Base-by-base conservation (phyloP, 1,140 invertebrate genomes). In the Listronotus bonariensis region DNA sequence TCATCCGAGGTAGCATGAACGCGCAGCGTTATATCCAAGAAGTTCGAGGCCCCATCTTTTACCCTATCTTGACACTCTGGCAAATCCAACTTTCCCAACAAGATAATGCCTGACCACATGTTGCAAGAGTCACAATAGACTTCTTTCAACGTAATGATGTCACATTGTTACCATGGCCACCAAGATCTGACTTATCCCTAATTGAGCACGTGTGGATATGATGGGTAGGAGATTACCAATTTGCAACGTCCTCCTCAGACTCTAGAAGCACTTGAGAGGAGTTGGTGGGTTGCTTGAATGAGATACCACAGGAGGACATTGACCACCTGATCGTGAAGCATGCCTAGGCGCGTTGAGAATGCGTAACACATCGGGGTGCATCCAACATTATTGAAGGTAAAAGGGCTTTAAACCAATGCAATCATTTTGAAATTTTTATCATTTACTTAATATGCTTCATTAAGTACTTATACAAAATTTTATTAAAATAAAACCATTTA, bases 121-220 rank as follows among this genome's bases (percentile, higher is more conserved):
- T 64, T 36, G 61, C 51, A 17, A 64, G 61, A 46, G 40, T 14
- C 11, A 41, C 40, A 11, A 11, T 41, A 6, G 14, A 11, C 40
- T 6, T 41, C n/a, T 41, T 41, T 41, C 11, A 41, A 41, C 11
- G 7, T 11, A 41, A 41, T 41, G 11, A 41, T 12, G 14, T 41
- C 40, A 67, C 64, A 53, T 15, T 54, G 12, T 41, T 65, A n/a
- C 54, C 63, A 48, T 65, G 63, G 42, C 54, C 41, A 49, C 20
- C 63, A 17, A 49, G 36, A 51, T 67, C 51, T 42, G 57, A 63
- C 20, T 17, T 67, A 18, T 67, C 64, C 20, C 64, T 45, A 41
- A 67, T 46, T 26, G 20, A 26, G 5, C 20, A 26, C 20, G 20
- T 66, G 56, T n/a, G 56, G 36, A 52, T 41, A 61, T 61, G 36